A percentile compares a stretch with the other conserved stretches of the same genome.
phyloP scores from a whole-genome alignment of 2,888 invertebrate species.

The Nasonia oneida region DNA sequence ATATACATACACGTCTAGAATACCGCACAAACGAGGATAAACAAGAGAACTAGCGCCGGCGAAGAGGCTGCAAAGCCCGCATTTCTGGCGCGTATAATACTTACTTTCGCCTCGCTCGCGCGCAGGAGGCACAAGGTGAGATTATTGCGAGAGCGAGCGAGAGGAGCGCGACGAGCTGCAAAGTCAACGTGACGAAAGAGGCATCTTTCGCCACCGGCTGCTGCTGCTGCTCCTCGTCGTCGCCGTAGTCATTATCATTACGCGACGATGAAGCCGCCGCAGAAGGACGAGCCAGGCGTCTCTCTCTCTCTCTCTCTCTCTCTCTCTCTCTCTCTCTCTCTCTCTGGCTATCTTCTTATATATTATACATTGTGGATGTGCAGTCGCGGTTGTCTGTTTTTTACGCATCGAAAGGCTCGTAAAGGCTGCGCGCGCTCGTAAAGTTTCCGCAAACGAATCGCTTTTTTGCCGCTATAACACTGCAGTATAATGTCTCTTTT shows the following conservation, averaged over 20 bases:
- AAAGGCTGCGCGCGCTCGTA: not conserved
- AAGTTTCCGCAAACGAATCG: slow-evolving; percentile 24
- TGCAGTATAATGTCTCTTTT: not conserved
- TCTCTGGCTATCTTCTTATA: not conserved
- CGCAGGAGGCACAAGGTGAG: slow-evolving; percentile 52
- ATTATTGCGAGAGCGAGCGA: slow-evolving; percentile 40
- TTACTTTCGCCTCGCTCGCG: slow-evolving; percentile 47
- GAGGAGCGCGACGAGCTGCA: slow-evolving; percentile 10
- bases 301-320: not conserved
- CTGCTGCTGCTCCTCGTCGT: not conserved
- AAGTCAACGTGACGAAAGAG: slow-evolving; percentile 49
- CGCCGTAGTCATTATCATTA: slow-evolving; percentile 49
- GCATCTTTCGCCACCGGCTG: slow-evolving; percentile 52
- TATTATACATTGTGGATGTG: not conserved
- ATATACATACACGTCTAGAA: not conserved
- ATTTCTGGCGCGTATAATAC: slow-evolving; percentile 26
- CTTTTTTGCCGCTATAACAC: not conserved
- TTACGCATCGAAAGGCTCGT: slow-evolving; percentile 2
- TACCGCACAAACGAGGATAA: not conserved
- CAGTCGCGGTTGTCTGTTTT: not conserved
- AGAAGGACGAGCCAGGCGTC: slow-evolving; percentile 42
- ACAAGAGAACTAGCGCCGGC: not conserved
- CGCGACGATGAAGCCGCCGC: slow-evolving; percentile 22
- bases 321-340: too few species aligned
- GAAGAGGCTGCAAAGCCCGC: slow-evolving; percentile 18